These are phyloP conservation scores for Piprites chloris DNA, from an alignment of 2,113 vertebrate genomes.

Conservation along the genomic window DNA sequence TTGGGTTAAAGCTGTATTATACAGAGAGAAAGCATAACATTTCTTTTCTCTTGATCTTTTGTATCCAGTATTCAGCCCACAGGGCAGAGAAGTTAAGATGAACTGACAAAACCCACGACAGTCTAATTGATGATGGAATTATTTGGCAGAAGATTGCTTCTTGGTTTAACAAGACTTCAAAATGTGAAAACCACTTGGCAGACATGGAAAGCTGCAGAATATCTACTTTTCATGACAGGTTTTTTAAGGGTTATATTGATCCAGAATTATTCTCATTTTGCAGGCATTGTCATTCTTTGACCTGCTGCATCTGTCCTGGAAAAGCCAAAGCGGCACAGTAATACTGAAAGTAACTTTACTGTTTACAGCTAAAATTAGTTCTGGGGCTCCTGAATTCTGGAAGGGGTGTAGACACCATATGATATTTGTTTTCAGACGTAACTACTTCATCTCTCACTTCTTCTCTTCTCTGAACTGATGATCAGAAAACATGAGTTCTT, in stretches of 20 bases:
- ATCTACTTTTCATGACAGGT: not conserved
- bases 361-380: not conserved
- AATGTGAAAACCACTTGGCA: not conserved
- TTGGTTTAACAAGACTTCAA: not conserved
- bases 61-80: not conserved
- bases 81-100: not conserved
- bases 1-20: not conserved
- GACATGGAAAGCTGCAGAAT: not conserved
- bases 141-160: not conserved
- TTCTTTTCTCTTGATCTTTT: not conserved
- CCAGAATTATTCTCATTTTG: not conserved
- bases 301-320: not conserved
- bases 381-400: not conserved
- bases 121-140: conserved; percentile 9
- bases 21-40: not conserved
- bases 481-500: not conserved
- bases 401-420: not conserved
- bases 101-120: conserved; percentile 9
- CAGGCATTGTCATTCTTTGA: not conserved
- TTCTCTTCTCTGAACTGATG: not conserved
- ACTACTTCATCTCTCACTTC: not conserved
- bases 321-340: not conserved
- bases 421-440: not conserved
- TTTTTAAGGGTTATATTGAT: not conserved
- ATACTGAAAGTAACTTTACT: not conserved